These are phyloP conservation scores for Metacarcinus magister DNA, from an alignment of 2,888 invertebrate genomes.

Conservation along the genomic window DNA sequence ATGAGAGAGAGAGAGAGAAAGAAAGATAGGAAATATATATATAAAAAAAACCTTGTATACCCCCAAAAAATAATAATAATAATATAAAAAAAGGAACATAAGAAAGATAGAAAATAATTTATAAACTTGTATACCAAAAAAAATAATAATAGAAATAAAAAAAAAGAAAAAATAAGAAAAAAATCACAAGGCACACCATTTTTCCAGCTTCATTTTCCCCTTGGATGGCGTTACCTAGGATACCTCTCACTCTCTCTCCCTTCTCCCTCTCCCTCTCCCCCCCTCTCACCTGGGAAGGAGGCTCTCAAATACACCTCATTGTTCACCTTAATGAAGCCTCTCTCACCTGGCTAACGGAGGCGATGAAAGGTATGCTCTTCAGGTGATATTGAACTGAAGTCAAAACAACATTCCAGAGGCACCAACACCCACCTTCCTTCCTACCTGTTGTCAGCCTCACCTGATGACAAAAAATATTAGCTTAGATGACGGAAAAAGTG, in stretches of 20 bases:
- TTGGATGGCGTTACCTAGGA: neutral
- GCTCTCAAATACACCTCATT: neutral
- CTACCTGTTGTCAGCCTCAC: neutral
- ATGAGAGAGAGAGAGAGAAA: neutral
- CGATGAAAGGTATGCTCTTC: neutral
- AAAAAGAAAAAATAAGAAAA: neutral
- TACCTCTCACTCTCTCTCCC: neutral
- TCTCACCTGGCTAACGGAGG: neutral
- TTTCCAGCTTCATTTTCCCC: neutral
- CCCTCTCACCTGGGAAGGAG: neutral
- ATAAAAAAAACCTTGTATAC: too few species aligned
- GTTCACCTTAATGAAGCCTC: neutral
- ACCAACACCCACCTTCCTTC: too few species aligned
- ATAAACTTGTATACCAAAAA: neutral
- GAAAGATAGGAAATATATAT: neutral
- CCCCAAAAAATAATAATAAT: too few species aligned
- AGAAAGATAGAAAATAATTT: too few species aligned
- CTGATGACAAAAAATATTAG: slow-evolving; percentile 3
- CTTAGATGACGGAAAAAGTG: neutral
- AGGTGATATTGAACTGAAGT: neutral
- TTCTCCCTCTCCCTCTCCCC: neutral
- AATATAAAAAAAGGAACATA: too few species aligned
- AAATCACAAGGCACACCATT: neutral
- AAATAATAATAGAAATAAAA: neutral
- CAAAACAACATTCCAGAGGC: neutral